Conservation (phyloP, 2,888 invertebrate genomes). For the Siphlonurus alternatus region DNA sequence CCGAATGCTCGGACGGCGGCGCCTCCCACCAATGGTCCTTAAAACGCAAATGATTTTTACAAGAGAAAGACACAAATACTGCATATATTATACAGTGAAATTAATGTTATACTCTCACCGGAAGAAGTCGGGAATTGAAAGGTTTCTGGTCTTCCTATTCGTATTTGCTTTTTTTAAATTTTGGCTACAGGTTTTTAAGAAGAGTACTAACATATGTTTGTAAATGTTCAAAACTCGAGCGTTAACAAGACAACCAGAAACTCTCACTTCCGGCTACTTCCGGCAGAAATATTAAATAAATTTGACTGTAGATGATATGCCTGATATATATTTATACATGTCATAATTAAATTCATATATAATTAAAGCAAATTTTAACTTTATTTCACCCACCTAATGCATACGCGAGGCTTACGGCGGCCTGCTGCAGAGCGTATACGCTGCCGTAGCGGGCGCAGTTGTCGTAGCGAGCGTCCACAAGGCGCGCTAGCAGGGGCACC, state of each 20-base stretch:
- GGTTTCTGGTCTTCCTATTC: too few species aligned
- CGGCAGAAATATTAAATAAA: too few species aligned
- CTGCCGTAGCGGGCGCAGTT: constrained; percentile 45
- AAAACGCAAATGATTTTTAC: constrained; percentile 11
- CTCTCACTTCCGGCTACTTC: too few species aligned
- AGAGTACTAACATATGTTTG: too few species aligned
- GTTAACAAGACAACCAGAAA: too few species aligned
- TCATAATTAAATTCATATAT: not conserved
- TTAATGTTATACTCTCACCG: too few species aligned
- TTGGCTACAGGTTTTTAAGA: too few species aligned
- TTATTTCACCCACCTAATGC: constrained; percentile 38
- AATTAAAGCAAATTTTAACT: not conserved
- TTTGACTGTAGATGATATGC: too few species aligned
- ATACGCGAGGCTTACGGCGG: constrained; percentile 65
- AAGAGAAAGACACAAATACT: not conserved
- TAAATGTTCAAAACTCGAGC: too few species aligned
- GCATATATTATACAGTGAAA: not conserved
- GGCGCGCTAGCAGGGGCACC: constrained; percentile 55
- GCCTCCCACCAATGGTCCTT: constrained; percentile 59
- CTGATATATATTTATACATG: too few species aligned
- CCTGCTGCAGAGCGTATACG: constrained; percentile 71
- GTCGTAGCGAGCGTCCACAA: constrained; percentile 40
- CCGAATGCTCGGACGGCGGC: constrained; percentile 50
- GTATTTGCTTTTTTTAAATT: too few species aligned
- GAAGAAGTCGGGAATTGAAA: too few species aligned